phyloP scores from a whole-genome alignment of 2,797 vertebrate genomes.

The Naso thynnoides region DNA sequence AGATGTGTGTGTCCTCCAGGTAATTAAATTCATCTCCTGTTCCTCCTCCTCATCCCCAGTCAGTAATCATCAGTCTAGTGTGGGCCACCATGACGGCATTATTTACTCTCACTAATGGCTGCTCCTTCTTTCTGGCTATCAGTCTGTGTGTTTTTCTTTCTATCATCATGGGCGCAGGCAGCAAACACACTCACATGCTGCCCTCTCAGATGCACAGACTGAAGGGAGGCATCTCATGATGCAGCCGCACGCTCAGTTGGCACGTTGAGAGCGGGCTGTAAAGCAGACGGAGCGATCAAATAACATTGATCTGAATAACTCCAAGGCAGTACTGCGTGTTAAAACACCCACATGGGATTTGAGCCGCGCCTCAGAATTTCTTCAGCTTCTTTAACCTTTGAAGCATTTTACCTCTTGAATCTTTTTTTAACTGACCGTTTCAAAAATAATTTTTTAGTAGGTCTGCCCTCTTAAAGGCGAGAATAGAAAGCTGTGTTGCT shows the following conservation, averaged over 20 bases:
- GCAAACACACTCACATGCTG: conserved; percentile 23
- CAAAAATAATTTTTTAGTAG: not conserved
- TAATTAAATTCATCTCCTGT: conserved; percentile 87
- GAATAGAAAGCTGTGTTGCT: not conserved
- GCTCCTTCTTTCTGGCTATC: conserved; percentile 74
- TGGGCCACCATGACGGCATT: conserved; percentile 82
- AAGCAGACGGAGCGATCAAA: conserved; percentile 3
- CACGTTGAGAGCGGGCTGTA: conserved; percentile 22
- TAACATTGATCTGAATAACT: conserved; percentile 28
- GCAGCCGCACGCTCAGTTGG: conserved; percentile 25
- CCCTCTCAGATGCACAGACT: conserved; percentile 30
- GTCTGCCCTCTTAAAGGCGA: not conserved
- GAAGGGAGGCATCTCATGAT: conserved; percentile 37
- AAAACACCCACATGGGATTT: conserved; percentile 17
- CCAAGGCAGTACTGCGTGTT: not conserved
- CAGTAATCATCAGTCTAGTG: conserved; percentile 84
- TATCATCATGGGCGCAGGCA: conserved; percentile 61
- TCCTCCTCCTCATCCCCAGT: conserved; percentile 78
- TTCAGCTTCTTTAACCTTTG: conserved; percentile 10
- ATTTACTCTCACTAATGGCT: conserved; percentile 88
- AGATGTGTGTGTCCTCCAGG: conserved; percentile 80
- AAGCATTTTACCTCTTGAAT: conserved; percentile 3
- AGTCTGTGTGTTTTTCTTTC: conserved; percentile 62
- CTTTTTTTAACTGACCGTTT: not conserved
- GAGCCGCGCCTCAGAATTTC: conserved; percentile 2